Percentiles rank a stretch among this genome's conserved stretches.
phyloP scores from a whole-genome alignment of 2,888 invertebrate genomes.

The Drosophila paucipuncta region DNA sequence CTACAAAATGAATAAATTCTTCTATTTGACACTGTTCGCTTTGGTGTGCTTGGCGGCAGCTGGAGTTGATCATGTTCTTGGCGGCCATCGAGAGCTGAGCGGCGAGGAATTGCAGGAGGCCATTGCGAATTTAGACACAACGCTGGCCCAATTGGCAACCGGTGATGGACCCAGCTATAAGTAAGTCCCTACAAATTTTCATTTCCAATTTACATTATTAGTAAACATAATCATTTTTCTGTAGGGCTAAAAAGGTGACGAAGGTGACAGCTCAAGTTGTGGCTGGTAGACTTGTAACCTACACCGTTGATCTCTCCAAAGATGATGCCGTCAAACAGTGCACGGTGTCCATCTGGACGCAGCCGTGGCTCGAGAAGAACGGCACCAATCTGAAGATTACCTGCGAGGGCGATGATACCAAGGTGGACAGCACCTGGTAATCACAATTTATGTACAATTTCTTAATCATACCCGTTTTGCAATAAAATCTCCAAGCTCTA shows the following conservation, averaged over 20 bases:
- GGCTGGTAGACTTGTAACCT: constrained; percentile 50
- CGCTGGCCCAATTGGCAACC: constrained; percentile 38
- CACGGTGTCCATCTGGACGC: background rate
- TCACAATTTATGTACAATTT: background rate
- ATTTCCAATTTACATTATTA: background rate
- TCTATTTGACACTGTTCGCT: constrained; percentile 35
- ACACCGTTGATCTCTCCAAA: constrained; percentile 9
- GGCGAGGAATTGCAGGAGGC: constrained; percentile 35
- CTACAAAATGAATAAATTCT: constrained; percentile 26
- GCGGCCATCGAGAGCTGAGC: constrained; percentile 43
- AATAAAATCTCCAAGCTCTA: background rate
- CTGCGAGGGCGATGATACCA: background rate
- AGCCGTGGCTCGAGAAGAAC: background rate
- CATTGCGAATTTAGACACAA: constrained; percentile 22
- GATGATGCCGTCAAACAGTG: background rate
- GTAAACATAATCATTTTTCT: background rate
- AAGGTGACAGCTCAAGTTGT: constrained; percentile 70
- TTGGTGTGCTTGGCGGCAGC: constrained; percentile 18
- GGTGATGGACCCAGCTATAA: constrained; percentile 61
- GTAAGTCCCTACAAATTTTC: constrained; percentile 28
- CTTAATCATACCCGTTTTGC: background rate
- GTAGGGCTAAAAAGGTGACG: constrained; percentile 54
- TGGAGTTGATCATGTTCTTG: constrained; percentile 13
- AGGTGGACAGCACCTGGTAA: background rate
- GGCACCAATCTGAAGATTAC: background rate